A percentile compares a stretch with the other conserved stretches of the same genome.
Conservation (phyloP, 1,140 invertebrate genomes). For the Potamilus streckersoni region DNA sequence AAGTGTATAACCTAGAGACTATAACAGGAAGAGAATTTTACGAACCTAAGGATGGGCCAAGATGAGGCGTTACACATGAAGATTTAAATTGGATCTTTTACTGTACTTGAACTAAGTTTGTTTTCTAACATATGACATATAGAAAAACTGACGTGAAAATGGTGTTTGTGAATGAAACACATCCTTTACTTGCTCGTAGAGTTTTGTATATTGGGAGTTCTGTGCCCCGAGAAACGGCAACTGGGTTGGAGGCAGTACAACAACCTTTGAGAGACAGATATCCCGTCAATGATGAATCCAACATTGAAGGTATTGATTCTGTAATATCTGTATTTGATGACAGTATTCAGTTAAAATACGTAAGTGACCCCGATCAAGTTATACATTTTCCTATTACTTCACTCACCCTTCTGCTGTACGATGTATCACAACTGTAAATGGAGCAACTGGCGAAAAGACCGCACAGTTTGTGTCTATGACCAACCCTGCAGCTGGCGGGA, state of each 20-base stretch:
- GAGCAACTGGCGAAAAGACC: slow-evolving; percentile 61
- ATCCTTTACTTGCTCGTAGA: slow-evolving; percentile 74
- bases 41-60: too few relatives aligned
- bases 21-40: too few relatives aligned
- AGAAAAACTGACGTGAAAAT: slow-evolving; percentile 26
- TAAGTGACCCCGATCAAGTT: slow-evolving; percentile 94
- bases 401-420: slow-evolving; percentile 93
- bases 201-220: slow-evolving; percentile 98
- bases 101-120: too few relatives aligned
- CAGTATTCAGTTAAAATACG: slow-evolving; percentile 94
- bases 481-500: slow-evolving; percentile 75
- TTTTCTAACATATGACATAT: too few relatives aligned
- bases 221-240: slow-evolving; percentile 97
- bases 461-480: slow-evolving; percentile 92
- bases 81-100: too few relatives aligned
- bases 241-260: slow-evolving; percentile 94
- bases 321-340: slow-evolving; percentile 96
- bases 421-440: slow-evolving; percentile 51
- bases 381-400: slow-evolving; percentile 98
- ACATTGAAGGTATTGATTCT: slow-evolving; percentile 58
- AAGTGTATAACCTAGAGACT: too few relatives aligned
- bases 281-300: slow-evolving; percentile 47
- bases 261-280: slow-evolving; percentile 97
- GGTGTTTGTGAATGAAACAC: slow-evolving; percentile 42
- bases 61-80: too few relatives aligned